Percentiles rank a stretch among this genome's conserved stretches.
phyloP scores from a whole-genome alignment of 2,888 invertebrate genomes.

The Epinotia brunnichana region DNA sequence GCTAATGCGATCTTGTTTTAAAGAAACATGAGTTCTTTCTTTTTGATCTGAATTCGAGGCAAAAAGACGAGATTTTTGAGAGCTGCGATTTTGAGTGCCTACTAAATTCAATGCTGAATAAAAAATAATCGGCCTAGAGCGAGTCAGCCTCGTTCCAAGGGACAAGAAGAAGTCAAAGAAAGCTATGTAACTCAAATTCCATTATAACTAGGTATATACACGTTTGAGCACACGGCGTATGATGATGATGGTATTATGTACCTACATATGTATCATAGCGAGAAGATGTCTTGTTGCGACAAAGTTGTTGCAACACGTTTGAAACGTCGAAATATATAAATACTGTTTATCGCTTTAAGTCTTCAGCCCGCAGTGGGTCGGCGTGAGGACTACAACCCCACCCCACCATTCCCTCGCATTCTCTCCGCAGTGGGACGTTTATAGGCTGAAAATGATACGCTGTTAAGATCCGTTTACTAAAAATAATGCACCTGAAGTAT shows the following conservation, averaged over 20 bases:
- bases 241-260: background rate
- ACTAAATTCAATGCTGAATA: conserved; percentile 12
- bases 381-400: too few species aligned
- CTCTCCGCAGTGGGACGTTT: too few species aligned
- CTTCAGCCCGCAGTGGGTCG: too few species aligned
- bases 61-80: background rate
- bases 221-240: background rate
- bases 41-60: conserved; percentile 10
- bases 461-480: too few species aligned
- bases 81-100: background rate
- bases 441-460: too few species aligned
- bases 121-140: background rate
- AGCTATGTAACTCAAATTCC: background rate
- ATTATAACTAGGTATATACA: background rate
- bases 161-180: background rate
- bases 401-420: too few species aligned
- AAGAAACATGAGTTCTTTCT: background rate
- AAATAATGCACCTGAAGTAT: too few species aligned
- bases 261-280: background rate
- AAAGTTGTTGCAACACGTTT: too few species aligned
- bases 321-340: too few species aligned
- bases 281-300: too few species aligned
- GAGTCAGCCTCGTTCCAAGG: background rate
- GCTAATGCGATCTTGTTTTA: conserved; percentile 16
- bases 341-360: too few species aligned